These are phyloP conservation scores for Agriopis leucophaearia DNA, from an alignment of 2,888 invertebrate species.

Conservation along the genomic window DNA sequence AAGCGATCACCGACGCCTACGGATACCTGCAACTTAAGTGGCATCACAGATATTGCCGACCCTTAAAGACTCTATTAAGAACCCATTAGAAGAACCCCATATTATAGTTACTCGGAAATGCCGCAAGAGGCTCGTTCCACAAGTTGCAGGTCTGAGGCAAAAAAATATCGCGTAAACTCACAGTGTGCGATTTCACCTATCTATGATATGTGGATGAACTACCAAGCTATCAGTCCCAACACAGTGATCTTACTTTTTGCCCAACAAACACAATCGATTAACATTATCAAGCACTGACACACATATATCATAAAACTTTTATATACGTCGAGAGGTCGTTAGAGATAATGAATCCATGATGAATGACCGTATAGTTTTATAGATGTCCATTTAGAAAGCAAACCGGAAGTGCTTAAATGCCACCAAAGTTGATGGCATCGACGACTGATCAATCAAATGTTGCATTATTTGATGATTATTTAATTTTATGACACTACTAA, in stretches of 20 bases:
- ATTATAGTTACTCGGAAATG: no score
- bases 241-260: slow-evolving; percentile 25
- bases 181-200: no score
- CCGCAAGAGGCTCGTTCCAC: no score
- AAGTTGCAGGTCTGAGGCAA: no score
- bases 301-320: slow-evolving; percentile 35
- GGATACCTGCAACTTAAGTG: no score
- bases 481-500: slow-evolving; percentile 27
- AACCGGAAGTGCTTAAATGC: slow-evolving; percentile 51
- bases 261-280: slow-evolving; percentile 32
- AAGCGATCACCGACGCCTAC: no score
- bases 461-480: slow-evolving; percentile 39
- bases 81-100: no score
- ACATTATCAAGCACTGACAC: slow-evolving; percentile 28
- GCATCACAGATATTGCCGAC: no score
- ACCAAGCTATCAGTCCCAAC: not conserved
- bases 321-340: slow-evolving; percentile 38
- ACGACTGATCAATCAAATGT: slow-evolving; percentile 50
- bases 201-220: no score
- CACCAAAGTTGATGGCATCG: slow-evolving; percentile 43
- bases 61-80: no score
- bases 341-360: slow-evolving; percentile 45
- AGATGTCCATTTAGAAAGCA: slow-evolving; percentile 57
- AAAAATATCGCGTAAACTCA: no score
- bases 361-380: slow-evolving; percentile 47